These are phyloP conservation scores for Aurelia aurita complex sp. Pacific DNA, from an alignment of 30 jellyfish, hydroid and myxozoan genomes.

Conservation along the genomic window DNA sequence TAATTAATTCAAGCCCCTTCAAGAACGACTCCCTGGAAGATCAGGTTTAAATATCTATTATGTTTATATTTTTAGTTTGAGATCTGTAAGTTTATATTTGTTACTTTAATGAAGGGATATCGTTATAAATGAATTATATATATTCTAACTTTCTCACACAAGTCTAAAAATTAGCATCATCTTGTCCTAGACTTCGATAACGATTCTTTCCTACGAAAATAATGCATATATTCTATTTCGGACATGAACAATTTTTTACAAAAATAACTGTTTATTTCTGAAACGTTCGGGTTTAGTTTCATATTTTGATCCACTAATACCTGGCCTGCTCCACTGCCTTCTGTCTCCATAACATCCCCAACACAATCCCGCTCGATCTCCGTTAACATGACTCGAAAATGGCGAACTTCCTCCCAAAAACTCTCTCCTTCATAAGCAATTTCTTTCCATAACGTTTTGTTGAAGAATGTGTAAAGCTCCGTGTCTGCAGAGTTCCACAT, in stretches of 20 bases:
- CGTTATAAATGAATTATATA: no score
- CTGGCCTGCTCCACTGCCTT: conserved; percentile 64
- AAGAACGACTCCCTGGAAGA: no score
- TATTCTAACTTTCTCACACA: no score
- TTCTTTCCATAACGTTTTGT: conserved; percentile 92
- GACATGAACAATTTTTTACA: conserved; percentile 87
- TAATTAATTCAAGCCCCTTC: no score
- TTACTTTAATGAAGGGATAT: no score
- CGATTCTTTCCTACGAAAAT: conserved; percentile 86
- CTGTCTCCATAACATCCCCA: conserved; percentile 10
- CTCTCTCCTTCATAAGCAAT: conserved; percentile 88
- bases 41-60: no score
- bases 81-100: no score
- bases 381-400: conserved; percentile 46
- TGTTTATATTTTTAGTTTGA: no score
- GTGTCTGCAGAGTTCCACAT: conserved; percentile 93
- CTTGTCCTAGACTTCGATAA: conserved; percentile 60
- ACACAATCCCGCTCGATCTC: conserved; percentile 83
- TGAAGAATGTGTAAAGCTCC: conserved; percentile 75
- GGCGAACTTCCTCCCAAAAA: conserved; percentile 85
- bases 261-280: conserved; percentile 80
- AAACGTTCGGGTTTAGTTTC: conserved; percentile 63
- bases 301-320: conserved; percentile 18
- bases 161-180: conserved; percentile 5
- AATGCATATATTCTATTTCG: conserved; percentile 86